Percentiles rank a stretch among this genome's conserved stretches.
Evolutionary conservation across 2,113 vertebrate genomes (phyloP).

Genomic region (Lichenostomus cassidix): DNA sequence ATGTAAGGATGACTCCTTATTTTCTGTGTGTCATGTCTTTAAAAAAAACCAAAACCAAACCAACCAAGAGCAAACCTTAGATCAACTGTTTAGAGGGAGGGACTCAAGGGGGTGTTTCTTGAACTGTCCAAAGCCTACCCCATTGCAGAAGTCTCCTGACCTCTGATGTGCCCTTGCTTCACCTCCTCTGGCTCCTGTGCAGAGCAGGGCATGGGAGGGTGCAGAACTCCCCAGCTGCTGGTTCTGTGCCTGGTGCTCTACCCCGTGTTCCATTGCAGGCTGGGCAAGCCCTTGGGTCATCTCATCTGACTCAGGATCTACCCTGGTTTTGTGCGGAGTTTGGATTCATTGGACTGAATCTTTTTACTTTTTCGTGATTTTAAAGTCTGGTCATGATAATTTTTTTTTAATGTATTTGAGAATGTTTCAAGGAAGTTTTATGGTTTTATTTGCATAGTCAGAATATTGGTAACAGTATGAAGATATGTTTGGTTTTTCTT

Average conservation of each 20-base stretch:
- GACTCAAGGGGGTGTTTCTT: background rate
- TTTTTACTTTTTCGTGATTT: background rate
- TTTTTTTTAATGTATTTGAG: background rate
- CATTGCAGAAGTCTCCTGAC: background rate
- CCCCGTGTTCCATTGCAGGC: rapidly evolving
- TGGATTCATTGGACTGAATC: rapidly evolving
- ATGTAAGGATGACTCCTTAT: background rate
- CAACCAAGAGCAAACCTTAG: background rate
- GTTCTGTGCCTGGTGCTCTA: rapidly evolving
- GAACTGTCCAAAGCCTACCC: background rate
- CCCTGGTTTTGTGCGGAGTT: background rate
- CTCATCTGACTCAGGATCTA: background rate
- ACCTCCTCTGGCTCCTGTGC: rapidly evolving
- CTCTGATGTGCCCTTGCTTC: background rate
- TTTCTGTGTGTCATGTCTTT: background rate
- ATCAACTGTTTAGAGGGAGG: background rate
- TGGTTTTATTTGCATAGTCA: background rate
- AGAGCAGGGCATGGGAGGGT: background rate
- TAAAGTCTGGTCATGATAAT: background rate
- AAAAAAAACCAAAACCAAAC: background rate
- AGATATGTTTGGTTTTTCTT: background rate
- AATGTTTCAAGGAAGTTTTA: background rate
- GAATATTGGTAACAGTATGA: background rate
- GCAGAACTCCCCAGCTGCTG: background rate
- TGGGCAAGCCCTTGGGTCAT: background rate